These are phyloP conservation scores for Nipponacmea schrenckii DNA, from an alignment of 2,888 invertebrate species.

Conservation along the genomic window DNA sequence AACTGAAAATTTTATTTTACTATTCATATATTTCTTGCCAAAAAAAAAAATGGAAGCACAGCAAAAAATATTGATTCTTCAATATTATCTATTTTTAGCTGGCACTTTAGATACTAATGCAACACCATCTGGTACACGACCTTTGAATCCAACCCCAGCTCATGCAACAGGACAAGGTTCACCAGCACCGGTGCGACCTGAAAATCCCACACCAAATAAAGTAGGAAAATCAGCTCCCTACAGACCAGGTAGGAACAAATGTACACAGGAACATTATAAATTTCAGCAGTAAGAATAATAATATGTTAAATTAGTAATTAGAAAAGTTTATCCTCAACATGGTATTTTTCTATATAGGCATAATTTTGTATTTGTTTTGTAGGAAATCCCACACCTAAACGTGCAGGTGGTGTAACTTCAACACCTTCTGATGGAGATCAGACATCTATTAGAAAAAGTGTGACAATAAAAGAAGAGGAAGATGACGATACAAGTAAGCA, in stretches of 20 bases:
- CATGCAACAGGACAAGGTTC: slow-evolving; percentile 62
- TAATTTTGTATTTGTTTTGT: slow-evolving; percentile 14
- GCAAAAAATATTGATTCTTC: too few species aligned
- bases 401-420: slow-evolving; percentile 44
- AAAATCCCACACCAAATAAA: slow-evolving; percentile 62
- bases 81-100: too few species aligned
- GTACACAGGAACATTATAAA: too few species aligned
- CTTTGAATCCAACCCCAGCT: slow-evolving; percentile 65
- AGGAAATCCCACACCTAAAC: slow-evolving; percentile 58
- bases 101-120: slow-evolving; percentile 38
- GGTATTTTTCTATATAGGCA: too few species aligned
- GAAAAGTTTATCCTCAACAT: too few species aligned
- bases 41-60: too few species aligned
- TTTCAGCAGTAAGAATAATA: neutral
- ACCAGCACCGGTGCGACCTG: slow-evolving; percentile 58
- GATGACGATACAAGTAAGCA: neutral
- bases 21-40: too few species aligned
- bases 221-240: slow-evolving; percentile 47
- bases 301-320: too few species aligned
- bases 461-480: slow-evolving; percentile 6
- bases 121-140: slow-evolving; percentile 55
- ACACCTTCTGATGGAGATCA: slow-evolving; percentile 45
- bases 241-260: slow-evolving; percentile 48
- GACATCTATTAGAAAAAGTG: slow-evolving; percentile 21
- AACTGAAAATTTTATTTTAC: too few species aligned